phyloP scores from a whole-genome alignment of 2,797 vertebrate species.

The Selene dorsalis region DNA sequence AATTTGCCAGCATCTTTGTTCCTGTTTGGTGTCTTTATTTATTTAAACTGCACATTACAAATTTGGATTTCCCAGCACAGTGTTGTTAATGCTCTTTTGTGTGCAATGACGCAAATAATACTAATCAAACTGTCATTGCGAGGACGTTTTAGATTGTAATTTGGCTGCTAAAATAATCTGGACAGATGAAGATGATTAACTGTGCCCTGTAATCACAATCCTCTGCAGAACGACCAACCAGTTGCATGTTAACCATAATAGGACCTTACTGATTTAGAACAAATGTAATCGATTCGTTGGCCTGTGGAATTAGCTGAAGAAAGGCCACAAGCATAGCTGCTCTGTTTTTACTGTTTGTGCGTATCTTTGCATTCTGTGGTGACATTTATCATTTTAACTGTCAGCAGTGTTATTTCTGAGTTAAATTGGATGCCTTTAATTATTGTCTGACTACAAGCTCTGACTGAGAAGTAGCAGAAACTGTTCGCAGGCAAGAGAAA shows the following conservation, averaged over 20 bases:
- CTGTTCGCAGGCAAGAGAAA: not conserved
- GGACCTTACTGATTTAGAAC: not conserved
- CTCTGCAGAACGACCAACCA: not conserved
- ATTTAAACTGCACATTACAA: slow-evolving; percentile 1
- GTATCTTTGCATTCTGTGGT: slow-evolving; percentile 13
- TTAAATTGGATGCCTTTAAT: slow-evolving; percentile 9
- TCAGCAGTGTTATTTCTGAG: not conserved
- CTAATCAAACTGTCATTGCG: slow-evolving; percentile 2
- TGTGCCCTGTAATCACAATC: slow-evolving; percentile 26
- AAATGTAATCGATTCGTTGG: slow-evolving; percentile 15
- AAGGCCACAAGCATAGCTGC: slow-evolving; percentile 15
- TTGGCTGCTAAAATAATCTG: slow-evolving; percentile 12
- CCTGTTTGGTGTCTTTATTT: not conserved
- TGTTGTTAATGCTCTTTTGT: slow-evolving; percentile 2
- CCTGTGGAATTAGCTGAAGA: slow-evolving; percentile 23
- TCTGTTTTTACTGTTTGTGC: slow-evolving; percentile 13
- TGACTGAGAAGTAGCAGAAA: slow-evolving; percentile 7
- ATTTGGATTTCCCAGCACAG: not conserved
- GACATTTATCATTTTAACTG: not conserved
- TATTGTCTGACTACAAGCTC: slow-evolving; percentile 8
- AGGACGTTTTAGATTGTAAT: slow-evolving; percentile 9
- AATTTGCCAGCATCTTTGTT: slow-evolving; percentile 2
- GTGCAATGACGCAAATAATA: not conserved
- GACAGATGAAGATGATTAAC: slow-evolving; percentile 5
- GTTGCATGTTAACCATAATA: slow-evolving; percentile 10